These are phyloP conservation scores for Diachasmimorpha longicaudata DNA, from an alignment of 1,140 invertebrate species.

Conservation along the genomic window DNA sequence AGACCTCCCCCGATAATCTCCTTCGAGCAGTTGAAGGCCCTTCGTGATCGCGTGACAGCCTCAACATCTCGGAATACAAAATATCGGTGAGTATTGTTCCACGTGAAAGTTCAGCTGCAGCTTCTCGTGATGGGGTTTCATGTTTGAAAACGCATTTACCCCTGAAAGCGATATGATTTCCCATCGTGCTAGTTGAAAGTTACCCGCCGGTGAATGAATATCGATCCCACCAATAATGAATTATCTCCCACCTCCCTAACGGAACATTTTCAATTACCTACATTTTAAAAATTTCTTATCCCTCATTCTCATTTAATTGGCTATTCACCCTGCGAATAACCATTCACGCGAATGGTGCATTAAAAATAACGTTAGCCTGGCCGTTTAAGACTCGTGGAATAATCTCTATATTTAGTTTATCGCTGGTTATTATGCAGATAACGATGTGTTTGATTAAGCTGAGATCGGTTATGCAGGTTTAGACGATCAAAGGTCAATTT, in stretches of 20 bases:
- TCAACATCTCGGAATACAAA: neutral
- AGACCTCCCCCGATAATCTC: neutral
- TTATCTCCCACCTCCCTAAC: neutral
- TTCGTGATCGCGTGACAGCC: neutral
- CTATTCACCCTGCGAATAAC: neutral
- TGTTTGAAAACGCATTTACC: neutral
- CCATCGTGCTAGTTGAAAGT: neutral
- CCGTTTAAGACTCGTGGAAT: neutral
- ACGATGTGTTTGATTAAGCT: neutral
- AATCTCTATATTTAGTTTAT: neutral
- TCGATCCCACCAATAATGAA: neutral
- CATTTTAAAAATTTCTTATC: neutral
- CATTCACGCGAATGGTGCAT: no score
- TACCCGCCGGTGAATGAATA: neutral
- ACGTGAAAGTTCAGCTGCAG: neutral
- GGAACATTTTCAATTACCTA: neutral
- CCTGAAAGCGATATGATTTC: neutral
- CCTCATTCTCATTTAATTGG: neutral
- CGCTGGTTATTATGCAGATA: neutral
- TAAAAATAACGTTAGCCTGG: no score
- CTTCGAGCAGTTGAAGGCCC: neutral
- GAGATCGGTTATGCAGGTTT: neutral
- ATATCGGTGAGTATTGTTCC: neutral
- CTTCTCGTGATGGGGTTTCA: neutral
- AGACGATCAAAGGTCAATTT: slow-evolving; percentile 7